Percentiles rank a stretch among this genome's conserved stretches.
These are phyloP conservation scores for Clupea harengus DNA, from an alignment of 2,113 vertebrate genomes.

Conservation along the genomic window DNA sequence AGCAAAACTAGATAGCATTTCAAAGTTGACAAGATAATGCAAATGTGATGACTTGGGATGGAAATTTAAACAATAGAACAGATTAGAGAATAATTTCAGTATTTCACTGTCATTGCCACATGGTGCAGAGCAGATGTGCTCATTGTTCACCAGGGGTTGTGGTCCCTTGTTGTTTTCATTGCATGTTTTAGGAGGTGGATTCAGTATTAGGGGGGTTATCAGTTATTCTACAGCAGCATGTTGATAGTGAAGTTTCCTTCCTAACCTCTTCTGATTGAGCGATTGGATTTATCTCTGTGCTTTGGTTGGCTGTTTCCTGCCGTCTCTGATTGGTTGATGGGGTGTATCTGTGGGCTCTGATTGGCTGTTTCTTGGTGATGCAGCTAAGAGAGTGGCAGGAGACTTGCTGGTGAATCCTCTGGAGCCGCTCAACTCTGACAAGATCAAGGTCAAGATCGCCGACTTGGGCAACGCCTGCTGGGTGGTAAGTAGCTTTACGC, in stretches of 20 bases:
- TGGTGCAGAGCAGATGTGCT: not conserved
- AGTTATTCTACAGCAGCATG: not conserved
- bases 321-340: not conserved
- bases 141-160: not conserved
- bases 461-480: conserved; percentile 98
- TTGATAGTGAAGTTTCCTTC: not conserved
- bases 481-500: conserved; percentile 83
- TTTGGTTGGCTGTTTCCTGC: not conserved
- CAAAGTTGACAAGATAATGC: not conserved
- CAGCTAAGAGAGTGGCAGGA: conserved; percentile 85
- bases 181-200: not conserved
- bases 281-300: not conserved
- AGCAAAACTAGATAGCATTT: too few species aligned
- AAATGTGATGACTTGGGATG: not conserved
- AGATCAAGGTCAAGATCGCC: conserved; percentile 98
- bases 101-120: too few species aligned
- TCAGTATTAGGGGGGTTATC: not conserved
- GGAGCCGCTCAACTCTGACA: conserved; percentile 91
- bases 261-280: not conserved
- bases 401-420: conserved; percentile 94
- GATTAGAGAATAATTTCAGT: not conserved
- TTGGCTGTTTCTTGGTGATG: conserved; percentile 27
- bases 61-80: not conserved
- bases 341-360: not conserved
- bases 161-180: not conserved